Base-by-base conservation (phyloP, 2,888 invertebrate species). In the Cosmia pyralina region DNA sequence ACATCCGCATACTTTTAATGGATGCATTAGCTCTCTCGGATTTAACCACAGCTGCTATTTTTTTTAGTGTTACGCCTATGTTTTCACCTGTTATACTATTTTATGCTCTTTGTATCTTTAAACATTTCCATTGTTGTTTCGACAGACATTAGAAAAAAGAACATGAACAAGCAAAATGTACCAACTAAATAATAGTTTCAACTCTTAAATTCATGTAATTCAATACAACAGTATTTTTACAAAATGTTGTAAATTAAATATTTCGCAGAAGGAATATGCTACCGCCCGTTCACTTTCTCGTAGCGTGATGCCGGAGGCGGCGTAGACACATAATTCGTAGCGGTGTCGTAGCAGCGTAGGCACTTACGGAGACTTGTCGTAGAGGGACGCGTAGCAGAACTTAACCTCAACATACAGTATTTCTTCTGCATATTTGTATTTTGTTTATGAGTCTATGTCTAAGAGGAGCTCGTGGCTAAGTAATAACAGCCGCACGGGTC, bases 21-120 rank as follows among this genome's bases (percentile, higher is more conserved):
- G 75, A 81, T 66, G 68, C 81, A 81, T 81, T 81, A 79, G 52
- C 75, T 34, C 11, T 71, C 19, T 0, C 10, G 62, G 70, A n/a
- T 79, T 79, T 46, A 58, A n/a, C 17, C 19, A 11, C 4, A 46
- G 60, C 59, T 65, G 15, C 38, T 64, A 69, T 70, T 52, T 55
- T 52, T 55, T 66, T 62, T 52, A 64, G 41, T 53, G 70, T 65
- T 34, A 52, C 11, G 59, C 57, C 22, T 68, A 62, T 53, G 17
- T 69, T 81, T 69, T 48, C 15, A 68, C 13, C 55, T 44, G 17
- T 13, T 50, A n/a, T 50, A n/a, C 3, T 38, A 7, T 66, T 79
- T 46, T 60, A 4, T 22, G 44, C 44, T 73, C 1, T 55, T 69
- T 44, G 41, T 46, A 17, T 75, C 8, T 28, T 13, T 15, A 22